Evolutionary conservation across 2,888 invertebrate genomes (phyloP).

Genomic region (Tillus elongatus): DNA sequence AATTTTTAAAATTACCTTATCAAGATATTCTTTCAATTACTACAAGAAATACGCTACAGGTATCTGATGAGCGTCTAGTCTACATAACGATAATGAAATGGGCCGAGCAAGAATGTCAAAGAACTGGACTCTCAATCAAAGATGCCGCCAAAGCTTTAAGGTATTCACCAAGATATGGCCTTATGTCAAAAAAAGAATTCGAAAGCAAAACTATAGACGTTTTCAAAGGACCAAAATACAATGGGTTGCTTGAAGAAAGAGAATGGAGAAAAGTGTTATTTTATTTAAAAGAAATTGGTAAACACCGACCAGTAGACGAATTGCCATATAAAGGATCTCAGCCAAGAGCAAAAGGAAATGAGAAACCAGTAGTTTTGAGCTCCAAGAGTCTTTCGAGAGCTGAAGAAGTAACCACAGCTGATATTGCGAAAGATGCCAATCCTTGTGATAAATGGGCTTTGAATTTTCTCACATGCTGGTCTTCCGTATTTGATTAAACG

Average conservation of each 20-base stretch:
- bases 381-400: constrained; percentile 23
- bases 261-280: constrained; percentile 41
- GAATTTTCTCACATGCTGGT: constrained; percentile 38
- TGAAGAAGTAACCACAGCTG: constrained; percentile 17
- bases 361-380: constrained; percentile 28
- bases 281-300: constrained; percentile 33
- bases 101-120: constrained; percentile 50
- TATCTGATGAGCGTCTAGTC: constrained; percentile 53
- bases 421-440: constrained; percentile 20
- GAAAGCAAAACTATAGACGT: constrained; percentile 33
- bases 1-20: constrained; percentile 54
- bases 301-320: constrained; percentile 29
- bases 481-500: constrained; percentile 38
- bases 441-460: constrained; percentile 34
- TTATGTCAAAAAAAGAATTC: constrained; percentile 58
- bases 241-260: constrained; percentile 46
- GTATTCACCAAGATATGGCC: constrained; percentile 46
- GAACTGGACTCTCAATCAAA: constrained; percentile 46
- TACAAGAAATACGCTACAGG: constrained; percentile 56
- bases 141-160: constrained; percentile 37
- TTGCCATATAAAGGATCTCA: constrained; percentile 32
- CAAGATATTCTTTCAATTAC: constrained; percentile 57
- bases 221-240: constrained; percentile 42
- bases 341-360: constrained; percentile 24
- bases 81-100: constrained; percentile 56